Percentiles rank a stretch among this genome's conserved stretches.
phyloP scores from a whole-genome alignment of 2,888 invertebrate species.

The Idaea dimidiata region DNA sequence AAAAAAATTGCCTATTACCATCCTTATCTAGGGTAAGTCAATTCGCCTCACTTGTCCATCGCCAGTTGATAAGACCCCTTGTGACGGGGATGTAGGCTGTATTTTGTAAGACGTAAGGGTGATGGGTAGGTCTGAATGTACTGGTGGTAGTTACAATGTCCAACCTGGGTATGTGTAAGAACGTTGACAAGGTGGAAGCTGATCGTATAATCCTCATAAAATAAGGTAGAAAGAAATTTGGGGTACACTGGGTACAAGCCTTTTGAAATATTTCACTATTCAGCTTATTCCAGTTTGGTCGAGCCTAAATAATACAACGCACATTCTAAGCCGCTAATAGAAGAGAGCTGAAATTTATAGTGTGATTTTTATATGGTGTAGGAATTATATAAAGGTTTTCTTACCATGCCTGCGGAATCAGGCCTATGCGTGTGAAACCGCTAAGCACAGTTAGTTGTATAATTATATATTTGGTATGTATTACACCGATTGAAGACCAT shows the following conservation, averaged over 20 bases:
- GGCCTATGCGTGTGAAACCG: too few relatives aligned
- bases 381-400: too few relatives aligned
- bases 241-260: constrained; percentile 47
- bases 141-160: constrained; percentile 55
- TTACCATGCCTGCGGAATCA: too few relatives aligned
- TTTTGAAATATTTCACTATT: too few relatives aligned
- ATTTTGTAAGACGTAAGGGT: constrained; percentile 17
- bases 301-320: too few relatives aligned
- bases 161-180: constrained; percentile 71
- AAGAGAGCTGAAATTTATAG: too few relatives aligned
- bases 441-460: too few relatives aligned
- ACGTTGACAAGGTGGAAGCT: constrained; percentile 77
- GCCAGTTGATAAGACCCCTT: neutral
- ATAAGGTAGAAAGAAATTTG: constrained; percentile 65
- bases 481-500: too few relatives aligned
- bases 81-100: constrained; percentile 33
- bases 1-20: constrained; percentile 72
- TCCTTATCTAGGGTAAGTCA: constrained; percentile 78
- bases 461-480: too few relatives aligned
- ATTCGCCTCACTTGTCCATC: constrained; percentile 64
- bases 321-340: too few relatives aligned
- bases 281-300: too few relatives aligned
- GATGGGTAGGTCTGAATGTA: constrained; percentile 12
- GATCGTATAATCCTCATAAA: constrained; percentile 79
- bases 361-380: too few relatives aligned